Conservation (phyloP, 2,113 vertebrate genomes). For the Catharus minimus region DNA sequence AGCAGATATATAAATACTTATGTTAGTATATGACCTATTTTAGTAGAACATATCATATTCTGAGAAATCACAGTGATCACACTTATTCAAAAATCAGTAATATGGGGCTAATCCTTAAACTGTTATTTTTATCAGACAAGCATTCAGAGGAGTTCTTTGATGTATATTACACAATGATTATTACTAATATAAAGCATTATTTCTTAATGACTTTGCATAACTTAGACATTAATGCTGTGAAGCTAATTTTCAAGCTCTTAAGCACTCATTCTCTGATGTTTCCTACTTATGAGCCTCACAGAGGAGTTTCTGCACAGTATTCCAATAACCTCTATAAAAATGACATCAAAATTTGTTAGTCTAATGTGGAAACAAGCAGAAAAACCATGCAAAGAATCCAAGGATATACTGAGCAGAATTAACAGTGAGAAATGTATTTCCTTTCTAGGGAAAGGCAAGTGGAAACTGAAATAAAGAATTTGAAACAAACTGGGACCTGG, state of each 20-base stretch:
- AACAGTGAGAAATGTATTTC: background rate
- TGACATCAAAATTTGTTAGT: background rate
- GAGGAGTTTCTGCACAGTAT: background rate
- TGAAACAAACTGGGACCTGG: background rate
- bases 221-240: background rate
- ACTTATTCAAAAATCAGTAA: background rate
- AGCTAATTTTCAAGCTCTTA: conserved; percentile 1
- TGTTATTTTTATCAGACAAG: background rate
- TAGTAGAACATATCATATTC: background rate
- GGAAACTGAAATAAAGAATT: background rate
- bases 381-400: background rate
- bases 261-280: background rate
- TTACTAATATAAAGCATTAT: background rate
- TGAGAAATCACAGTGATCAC: background rate
- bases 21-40: background rate
- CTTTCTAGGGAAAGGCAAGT: background rate
- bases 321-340: background rate
- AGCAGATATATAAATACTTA: background rate
- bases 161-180: background rate
- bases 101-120: background rate
- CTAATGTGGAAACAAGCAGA: background rate
- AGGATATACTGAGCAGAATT: background rate
- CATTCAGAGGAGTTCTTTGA: background rate
- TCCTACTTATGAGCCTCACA: background rate
- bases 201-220: conserved; percentile 5